Base-by-base conservation (phyloP, 2,797 vertebrate species). In the Lindbergichthys nudifrons region DNA sequence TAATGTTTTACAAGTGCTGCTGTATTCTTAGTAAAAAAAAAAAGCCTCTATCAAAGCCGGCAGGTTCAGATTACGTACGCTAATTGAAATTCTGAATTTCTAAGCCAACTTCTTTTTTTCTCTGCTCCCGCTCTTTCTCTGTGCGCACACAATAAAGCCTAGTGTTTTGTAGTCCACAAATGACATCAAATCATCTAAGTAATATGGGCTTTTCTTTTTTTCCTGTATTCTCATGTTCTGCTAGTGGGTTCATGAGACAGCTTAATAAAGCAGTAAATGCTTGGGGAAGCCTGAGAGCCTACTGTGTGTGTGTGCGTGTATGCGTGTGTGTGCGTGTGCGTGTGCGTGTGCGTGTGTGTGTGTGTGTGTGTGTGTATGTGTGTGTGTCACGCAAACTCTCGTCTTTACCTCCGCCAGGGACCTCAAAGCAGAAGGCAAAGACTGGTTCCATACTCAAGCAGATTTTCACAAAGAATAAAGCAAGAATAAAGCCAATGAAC, bases 1-100 rank as follows among this genome's bases (percentile, higher is more conserved):
- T 94, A 94, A 95, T 95, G 93, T 94, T 94, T 93, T 93, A 95
- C 92, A 95, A 94, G 94, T 93, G 92, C 93, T 89, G 87, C 91
- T 92, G 92, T 94, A 94, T 94, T 95, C 92, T 93, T 89, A 83
- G 89, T 87, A 13, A 74, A 87, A 80, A 86, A 90, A 90, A 90
- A 91, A 92, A 82, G 85, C 73, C 90, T 89, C 90, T 90, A 93
- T 94, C 93, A 95, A 95, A 94, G 93, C 84, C 85, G 75, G 88
- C 91, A 93, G 93, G 93, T 94, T 95, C 93, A 90, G 92, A 94
- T 95, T 94, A 94, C 92, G 84, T 85, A 87, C 85, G 81, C 94
- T 94, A 95, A 95, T 94, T 95, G 94, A 95, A 95, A 96, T 94
- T 92, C 92, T 82, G 92, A 92, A 92, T 89, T 93, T 94, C 65